Conservation (phyloP, 2,888 invertebrate genomes). For the Linnaemya tessellans region DNA sequence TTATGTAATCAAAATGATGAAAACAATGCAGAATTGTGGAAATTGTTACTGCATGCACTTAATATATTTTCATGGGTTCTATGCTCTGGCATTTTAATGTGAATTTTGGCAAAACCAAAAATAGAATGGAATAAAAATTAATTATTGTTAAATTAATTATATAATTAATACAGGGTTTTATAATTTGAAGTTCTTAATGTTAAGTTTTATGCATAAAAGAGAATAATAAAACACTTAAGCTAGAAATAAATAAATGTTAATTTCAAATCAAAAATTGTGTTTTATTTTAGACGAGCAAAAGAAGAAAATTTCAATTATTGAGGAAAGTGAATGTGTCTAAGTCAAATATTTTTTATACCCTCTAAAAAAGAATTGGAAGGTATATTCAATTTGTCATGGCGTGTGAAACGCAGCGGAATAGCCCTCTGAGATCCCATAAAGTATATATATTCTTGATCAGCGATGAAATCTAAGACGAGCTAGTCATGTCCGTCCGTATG, state of each 20-base stretch:
- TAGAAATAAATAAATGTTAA: conserved; percentile 59
- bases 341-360: too few relatives aligned
- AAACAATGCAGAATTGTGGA: conserved; percentile 20
- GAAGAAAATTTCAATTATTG: not conserved
- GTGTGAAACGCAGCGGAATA: too few relatives aligned
- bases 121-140: conserved; percentile 6
- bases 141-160: conserved; percentile 34
- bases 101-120: conserved; percentile 15
- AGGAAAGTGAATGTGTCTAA: too few relatives aligned
- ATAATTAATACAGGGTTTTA: conserved; percentile 54
- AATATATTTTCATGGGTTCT: conserved; percentile 26
- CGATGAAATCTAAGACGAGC: too few relatives aligned
- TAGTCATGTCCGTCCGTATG: too few relatives aligned
- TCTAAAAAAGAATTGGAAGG: too few relatives aligned
- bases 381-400: too few relatives aligned
- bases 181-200: conserved; percentile 27
- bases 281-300: not conserved
- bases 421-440: too few relatives aligned
- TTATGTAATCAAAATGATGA: conserved; percentile 28
- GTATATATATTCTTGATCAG: too few relatives aligned
- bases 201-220: conserved; percentile 48
- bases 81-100: conserved; percentile 39
- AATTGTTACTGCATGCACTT: conserved; percentile 2
- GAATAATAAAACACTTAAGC: conserved; percentile 11
- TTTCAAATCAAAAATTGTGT: conserved; percentile 27